These are phyloP conservation scores for Pseudotriccus pelzelni DNA, from an alignment of 2,797 vertebrate genomes.

Conservation along the genomic window DNA sequence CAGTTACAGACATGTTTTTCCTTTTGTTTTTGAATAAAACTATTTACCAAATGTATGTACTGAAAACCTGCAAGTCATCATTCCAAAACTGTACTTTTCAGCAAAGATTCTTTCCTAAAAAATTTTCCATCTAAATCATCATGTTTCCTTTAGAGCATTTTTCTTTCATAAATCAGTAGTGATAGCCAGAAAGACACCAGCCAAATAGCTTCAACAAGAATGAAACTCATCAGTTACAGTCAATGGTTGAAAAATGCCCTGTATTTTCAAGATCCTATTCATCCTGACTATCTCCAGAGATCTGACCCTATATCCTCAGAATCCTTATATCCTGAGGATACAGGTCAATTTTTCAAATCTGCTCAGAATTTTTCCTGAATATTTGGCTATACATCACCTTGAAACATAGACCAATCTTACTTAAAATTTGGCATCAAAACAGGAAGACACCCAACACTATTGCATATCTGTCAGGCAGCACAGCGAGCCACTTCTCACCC, in stretches of 20 bases:
- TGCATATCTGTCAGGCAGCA: background rate
- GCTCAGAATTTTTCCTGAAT: background rate
- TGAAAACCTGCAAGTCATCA: constrained; percentile 55
- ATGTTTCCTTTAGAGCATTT: constrained; percentile 17
- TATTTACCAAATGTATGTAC: constrained; percentile 19
- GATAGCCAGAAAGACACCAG: constrained; percentile 36
- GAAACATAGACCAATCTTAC: background rate
- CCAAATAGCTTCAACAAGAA: constrained; percentile 39
- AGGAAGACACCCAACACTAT: background rate
- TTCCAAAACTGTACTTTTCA: constrained; percentile 44
- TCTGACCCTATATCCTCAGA: background rate
- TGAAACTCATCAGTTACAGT: constrained; percentile 17
- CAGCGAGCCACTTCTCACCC: background rate
- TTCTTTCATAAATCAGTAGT: constrained; percentile 48
- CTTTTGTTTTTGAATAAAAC: constrained; percentile 32
- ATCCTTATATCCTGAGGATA: background rate
- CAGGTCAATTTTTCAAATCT: background rate
- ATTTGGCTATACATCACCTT: background rate
- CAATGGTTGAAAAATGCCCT: background rate
- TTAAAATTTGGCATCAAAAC: background rate
- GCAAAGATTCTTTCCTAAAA: constrained; percentile 46
- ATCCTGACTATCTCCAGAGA: background rate
- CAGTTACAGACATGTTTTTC: constrained; percentile 7
- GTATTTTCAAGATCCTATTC: constrained; percentile 17
- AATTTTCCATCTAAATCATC: constrained; percentile 29